Base-by-base conservation (phyloP, 2,113 vertebrate species). In the Cepphus grylle region DNA sequence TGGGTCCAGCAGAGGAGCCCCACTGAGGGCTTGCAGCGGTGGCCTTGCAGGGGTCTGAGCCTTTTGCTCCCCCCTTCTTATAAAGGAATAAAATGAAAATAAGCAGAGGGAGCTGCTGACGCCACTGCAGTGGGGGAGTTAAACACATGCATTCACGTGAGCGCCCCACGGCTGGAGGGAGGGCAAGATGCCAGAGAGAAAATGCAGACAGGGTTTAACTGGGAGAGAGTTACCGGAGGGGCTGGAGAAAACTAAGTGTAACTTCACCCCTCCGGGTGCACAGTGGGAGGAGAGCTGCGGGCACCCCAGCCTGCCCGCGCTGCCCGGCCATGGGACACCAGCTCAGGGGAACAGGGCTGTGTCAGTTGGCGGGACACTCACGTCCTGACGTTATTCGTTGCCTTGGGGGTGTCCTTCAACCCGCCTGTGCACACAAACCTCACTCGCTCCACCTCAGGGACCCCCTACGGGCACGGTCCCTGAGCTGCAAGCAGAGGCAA, bases 271-370 rank as follows among this genome's bases (percentile, higher is more conserved):
- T 94, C 47, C 1, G 32, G 90, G 61, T 52, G 40, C 3, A 6
- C 42, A 72, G 63, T 14, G 71, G 27, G 21, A 70, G 34, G 5
- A 92, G 40, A 53, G 53, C 71, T 47, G 53, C 0, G 1, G 53
- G 62, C 71, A 82, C 21, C 43, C 79, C 63, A 71, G 65, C n/a
- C 66, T 52, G 78, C 66, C 38, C 25, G 27, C 19, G 4, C 23
- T 3, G 5, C 62, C 21, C 0, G 0, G 47, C 71, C 40, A 15
- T 1, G 45, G 77, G 53, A 91, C 55, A 79, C 14, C 81, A 84
- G 70, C 56, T 50, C 3, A 0, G 81, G 43, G 56, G 29, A 86
- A 43, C 0, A 0, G 34, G 61, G 66, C 74, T 59, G 66, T 0
- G 0, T 25, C 81, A 90, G 61, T 22, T 15, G 3, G 65, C 9